Conservation (phyloP, 2,113 vertebrate species). For the Plectropomus leopardus region DNA sequence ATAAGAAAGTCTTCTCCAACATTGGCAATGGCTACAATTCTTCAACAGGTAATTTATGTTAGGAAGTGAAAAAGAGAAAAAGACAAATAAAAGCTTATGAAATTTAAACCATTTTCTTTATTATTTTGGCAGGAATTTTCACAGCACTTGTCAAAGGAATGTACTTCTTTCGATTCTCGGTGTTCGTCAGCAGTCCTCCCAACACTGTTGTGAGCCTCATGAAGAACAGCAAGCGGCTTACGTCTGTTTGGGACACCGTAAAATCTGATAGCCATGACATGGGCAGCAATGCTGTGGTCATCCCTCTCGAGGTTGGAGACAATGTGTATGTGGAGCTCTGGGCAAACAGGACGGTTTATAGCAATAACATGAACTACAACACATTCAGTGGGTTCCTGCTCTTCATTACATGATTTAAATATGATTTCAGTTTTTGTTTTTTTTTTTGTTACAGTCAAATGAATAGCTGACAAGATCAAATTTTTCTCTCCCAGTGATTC, state of each 20-base stretch:
- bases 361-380: conserved; percentile 58
- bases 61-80: not conserved
- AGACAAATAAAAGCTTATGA: not conserved
- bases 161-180: conserved; percentile 74
- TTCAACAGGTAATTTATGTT: conserved; percentile 55
- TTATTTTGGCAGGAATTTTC: conserved; percentile 38
- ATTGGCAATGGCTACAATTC: conserved; percentile 67
- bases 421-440: too few species aligned
- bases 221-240: conserved; percentile 52
- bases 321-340: conserved; percentile 58
- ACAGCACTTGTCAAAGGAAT: conserved; percentile 49
- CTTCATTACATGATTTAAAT: conserved; percentile 36
- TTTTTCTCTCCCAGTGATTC: too few species aligned
- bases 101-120: not conserved
- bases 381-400: conserved; percentile 73
- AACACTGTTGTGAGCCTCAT: conserved; percentile 70
- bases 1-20: conserved; percentile 72
- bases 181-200: conserved; percentile 53
- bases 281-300: conserved; percentile 71
- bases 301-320: conserved; percentile 67
- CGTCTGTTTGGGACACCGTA: conserved; percentile 56
- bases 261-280: conserved; percentile 35
- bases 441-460: too few species aligned
- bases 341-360: conserved; percentile 35
- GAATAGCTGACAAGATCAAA: too few species aligned